phyloP scores from a whole-genome alignment of 2,888 invertebrate species.

The Anoplius nigerrimus region DNA sequence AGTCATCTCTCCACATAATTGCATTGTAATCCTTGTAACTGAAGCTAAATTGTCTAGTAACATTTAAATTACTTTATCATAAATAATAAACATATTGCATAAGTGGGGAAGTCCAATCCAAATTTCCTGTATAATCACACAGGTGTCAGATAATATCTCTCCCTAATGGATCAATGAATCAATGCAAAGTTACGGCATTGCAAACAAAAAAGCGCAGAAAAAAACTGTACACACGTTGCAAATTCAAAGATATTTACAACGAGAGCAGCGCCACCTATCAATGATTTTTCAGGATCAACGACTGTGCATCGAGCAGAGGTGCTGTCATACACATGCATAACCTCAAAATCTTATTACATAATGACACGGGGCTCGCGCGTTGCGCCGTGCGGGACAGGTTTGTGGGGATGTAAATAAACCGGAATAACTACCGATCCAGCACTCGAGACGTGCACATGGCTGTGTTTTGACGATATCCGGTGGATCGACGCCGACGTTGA shows the following conservation, averaged over 20 bases:
- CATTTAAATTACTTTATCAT: not conserved
- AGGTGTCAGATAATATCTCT: too few species aligned
- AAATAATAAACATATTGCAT: too few species aligned
- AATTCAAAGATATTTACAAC: not conserved
- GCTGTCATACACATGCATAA: conserved; percentile 51
- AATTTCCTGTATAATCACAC: too few species aligned
- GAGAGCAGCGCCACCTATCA: conserved; percentile 22
- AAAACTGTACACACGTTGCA: not conserved
- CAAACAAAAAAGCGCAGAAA: not conserved
- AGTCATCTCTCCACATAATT: not conserved
- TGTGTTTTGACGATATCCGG: conserved; percentile 98
- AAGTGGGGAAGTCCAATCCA: too few species aligned
- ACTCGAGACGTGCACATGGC: conserved; percentile 95
- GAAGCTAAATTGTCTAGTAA: not conserved
- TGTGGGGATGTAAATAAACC: conserved; percentile 48
- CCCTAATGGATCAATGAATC: too few species aligned
- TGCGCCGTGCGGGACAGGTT: conserved; percentile 23
- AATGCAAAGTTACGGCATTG: too few species aligned
- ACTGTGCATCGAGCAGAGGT: conserved; percentile 6
- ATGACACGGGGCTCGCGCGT: conserved; percentile 25
- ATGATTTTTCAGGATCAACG: not conserved
- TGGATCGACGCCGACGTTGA: conserved; percentile 99
- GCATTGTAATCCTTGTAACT: not conserved
- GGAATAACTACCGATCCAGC: conserved; percentile 90
- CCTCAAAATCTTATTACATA: conserved; percentile 59